Evolutionary conservation across 2,888 invertebrate genomes (phyloP), one percentile per base, ranked within the genome.

Genomic region (Plagodis pulveraria): DNA sequence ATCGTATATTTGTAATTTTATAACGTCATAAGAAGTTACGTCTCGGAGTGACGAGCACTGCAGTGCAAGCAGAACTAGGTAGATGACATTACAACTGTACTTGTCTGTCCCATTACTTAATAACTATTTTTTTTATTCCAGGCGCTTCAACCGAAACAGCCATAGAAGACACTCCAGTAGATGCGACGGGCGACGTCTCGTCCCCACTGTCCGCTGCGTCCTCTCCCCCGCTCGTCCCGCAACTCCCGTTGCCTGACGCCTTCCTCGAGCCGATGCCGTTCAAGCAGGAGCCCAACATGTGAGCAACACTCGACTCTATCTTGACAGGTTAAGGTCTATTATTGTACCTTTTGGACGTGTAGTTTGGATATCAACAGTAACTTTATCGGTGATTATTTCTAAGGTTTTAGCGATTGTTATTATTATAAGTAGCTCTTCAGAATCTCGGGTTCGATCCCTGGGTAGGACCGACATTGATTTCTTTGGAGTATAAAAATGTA

Each of bases 201-300:
- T 64, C 70, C 2, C 72, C 77, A 12, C 62, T 71, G 56, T 73
- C 77, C 5, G 51, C 71, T 44, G 74, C 76, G 2, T 64, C 80
- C 5, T 77, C 86, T 6, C 84, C 89, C 22, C 81, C 86, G 40
- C 83, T 85, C 9, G 86, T 82, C 56, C 76, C 76, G 43, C 76
- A 72, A 62, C 77, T 83, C 40, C 74, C 83, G 0, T 62, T 79
- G 48, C 69, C 79, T 33, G 83, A 76, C 58, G 58, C 71, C 57
- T 76, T 80, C 71, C 73, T 87, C 58, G 84, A 86, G 46, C 77
- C 84, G 35, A 67, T 73, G 69, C 86, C 88, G 51, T 92, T 91
- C 84, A 92, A 92, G 65, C 89, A 91, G 78, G 91, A 91, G 70
- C 91, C 91, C 58, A 83, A 84, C 77, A 84, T 87, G 85, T 89